Evolutionary conservation across 2,113 vertebrate species (phyloP), one percentile per base, ranked within the genome.

Genomic region (Rhinolophus sinicus): DNA sequence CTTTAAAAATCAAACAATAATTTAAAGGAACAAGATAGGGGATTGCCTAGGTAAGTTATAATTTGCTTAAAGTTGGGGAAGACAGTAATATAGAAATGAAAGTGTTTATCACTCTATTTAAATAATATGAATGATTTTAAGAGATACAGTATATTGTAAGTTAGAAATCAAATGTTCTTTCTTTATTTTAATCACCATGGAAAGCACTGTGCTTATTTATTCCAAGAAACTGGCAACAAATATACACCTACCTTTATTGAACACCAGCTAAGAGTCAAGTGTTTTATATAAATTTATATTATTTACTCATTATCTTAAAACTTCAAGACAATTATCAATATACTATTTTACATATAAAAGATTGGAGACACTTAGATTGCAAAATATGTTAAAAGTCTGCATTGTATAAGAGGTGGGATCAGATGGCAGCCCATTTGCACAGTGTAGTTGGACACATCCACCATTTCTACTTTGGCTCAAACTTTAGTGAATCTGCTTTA

Each of bases 1-100:
- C 21, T 72, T 93, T 52, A 83, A 78, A 70, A 91, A 85, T 13
- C 50, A 30, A 24, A 90, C 21, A 62, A 85, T 16, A 80, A 65
- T 35, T 73, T 18, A 65, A 91, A 95, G 16, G 9, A 58, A 86
- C 10, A 60, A 60, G 19, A 64, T 21, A 73, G 3, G 13, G 2
- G 30, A 47, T 35, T 35, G 1, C 62, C 6, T 9, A 92, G 58
- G 2, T 38, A 81, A 90, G 11, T 96, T 80, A 67, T 21, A 82
- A 15, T 38, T 56, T 56, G 38, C 52, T 77, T 62, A 19, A 38
- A 58, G 10, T 28, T 73, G 28, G 8, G 15, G 19, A 75, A 81
- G 35, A 24, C 14, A 75, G 4, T 30, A 54, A 73, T 33, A 80
- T 1, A 70, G 44, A 22, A 56, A 90, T 67, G 28, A 65, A 96